Evolutionary conservation across 2,888 invertebrate species (phyloP), one percentile per base, ranked within the genome.

Genomic region (Drosophila birchii): DNA sequence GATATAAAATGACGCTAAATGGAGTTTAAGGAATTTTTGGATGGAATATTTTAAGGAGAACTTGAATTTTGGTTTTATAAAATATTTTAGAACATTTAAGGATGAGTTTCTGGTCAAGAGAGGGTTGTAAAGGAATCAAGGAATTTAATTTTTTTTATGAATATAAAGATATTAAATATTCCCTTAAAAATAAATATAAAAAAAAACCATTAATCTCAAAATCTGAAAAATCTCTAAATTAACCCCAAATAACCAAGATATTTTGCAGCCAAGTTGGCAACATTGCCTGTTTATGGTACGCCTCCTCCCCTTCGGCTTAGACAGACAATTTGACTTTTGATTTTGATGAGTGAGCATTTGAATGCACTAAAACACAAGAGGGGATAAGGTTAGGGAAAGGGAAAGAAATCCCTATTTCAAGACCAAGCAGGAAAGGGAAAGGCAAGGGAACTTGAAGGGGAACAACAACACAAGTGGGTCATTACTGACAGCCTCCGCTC

Each of bases 341-440:
- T 88, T 84, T 83, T 82, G 88, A 87, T 84, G 88, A 84, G 86
- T 80, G 74, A 76, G 85, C 68, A 82, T 84, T 84, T 79, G 78
- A 85, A 84, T 85, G 84, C 88, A 81, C 78, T 87, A 83, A 69
- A 73, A 61, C 34, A 38, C 51, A 43, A 43, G 64, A 18, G 49
- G 62, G 45, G 34, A 29, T 9, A 1, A 26, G 36, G 18, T 1
- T 16, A 12, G 23, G 44, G 44, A 23, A 5, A 12, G 11, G 11
- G 34, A 11, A 11, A 11, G 34, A 4, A 32, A 32, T 9, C 8
- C 29, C 29, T 29, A 29, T 29, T 29, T 8, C 29, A 29, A 29
- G 20, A 20, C 5, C 11, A 20, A 14, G 12, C 44, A 12, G 43
- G 34, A 55, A 39, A n/a, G 36, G 47, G 11, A 12, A 18, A 7